Evolutionary conservation across 2,888 invertebrate genomes (phyloP), one percentile per base, ranked within the genome.

Genomic region (Drosophila austrosaltans): DNA sequence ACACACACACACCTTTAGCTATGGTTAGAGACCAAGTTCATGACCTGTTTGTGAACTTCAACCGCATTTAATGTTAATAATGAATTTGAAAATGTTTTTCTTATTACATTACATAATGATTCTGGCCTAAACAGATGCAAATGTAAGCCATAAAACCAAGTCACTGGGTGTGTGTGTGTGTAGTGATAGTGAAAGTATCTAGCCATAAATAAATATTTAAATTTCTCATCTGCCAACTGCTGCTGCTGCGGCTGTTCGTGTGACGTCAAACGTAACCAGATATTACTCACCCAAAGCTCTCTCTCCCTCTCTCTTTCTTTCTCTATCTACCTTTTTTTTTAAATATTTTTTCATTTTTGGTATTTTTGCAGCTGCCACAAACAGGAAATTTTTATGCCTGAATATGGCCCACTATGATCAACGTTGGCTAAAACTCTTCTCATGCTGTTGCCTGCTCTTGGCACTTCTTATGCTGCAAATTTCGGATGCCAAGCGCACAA

Each of bases 401-500:
- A 74, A 83, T 48, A 91, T 91, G 91, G 85, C 86, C 69, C 88
- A 82, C 76, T 89, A 83, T 90, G 91, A 91, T 90, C 81, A 90
- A 83, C 89, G 88, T 75, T 88, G 88, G 89, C 74, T 88, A 70
- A 90, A 84, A 70, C 75, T 89, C 68, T 83, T 89, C 75, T 66
- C 88, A 58, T 64, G 76, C 77, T 73, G 76, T 77, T 73, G 75
- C 74, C 78, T 64, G 59, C 59, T 69, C 63, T 66, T 76, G 60
- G 39, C 66, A 12, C 42, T 77, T 67, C 77, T 82, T 60, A 39
- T 61, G 70, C 64, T 85, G 70, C 76, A 72, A 69, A 72, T 75
- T 48, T 72, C 69, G 12, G 83, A 81, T 42, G 87, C 87, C 59
- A 89, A 81, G 63, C 89, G 89, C 57, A 53, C 79, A 42, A 87